phyloP scores from a whole-genome alignment of 2,797 vertebrate species.

The Sciaenops ocellatus region DNA sequence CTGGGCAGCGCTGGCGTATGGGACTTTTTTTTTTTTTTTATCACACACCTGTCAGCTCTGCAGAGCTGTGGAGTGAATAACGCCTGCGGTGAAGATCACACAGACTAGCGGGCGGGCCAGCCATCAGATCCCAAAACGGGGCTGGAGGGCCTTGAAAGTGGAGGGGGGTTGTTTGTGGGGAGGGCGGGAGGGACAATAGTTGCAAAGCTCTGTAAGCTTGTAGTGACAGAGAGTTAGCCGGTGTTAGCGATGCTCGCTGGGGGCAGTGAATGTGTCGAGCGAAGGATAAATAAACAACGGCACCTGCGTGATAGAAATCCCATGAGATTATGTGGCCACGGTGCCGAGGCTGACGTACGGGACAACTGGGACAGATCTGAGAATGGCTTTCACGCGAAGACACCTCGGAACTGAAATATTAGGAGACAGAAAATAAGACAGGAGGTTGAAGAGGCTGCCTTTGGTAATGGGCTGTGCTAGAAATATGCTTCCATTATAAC shows the following conservation, averaged over 20 bases:
- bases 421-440: conserved; percentile 10
- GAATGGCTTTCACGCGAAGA: conserved; percentile 39
- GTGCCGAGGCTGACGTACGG: conserved; percentile 14
- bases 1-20: conserved; percentile 15
- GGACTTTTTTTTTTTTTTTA: conserved; percentile 50
- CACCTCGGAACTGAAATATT: conserved; percentile 29
- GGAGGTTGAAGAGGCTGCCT: conserved; percentile 8
- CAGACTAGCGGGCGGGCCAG: conserved; percentile 41
- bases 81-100: conserved; percentile 69
- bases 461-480: neutral
- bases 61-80: conserved; percentile 51
- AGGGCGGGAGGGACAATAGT: conserved; percentile 17
- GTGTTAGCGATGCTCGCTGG: conserved; percentile 37
- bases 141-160: conserved; percentile 6
- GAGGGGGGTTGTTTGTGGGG: neutral
- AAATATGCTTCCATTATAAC: conserved; percentile 27
- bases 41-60: conserved; percentile 67
- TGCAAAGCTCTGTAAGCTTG: conserved; percentile 47
- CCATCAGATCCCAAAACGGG: conserved; percentile 21
- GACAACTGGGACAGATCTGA: conserved; percentile 44
- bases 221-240: conserved; percentile 58
- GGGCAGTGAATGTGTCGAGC: conserved; percentile 42
- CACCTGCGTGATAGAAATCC: conserved; percentile 52
- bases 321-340: conserved; percentile 35
- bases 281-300: conserved; percentile 52